A percentile compares a stretch with the other conserved stretches of the same genome.
These are phyloP conservation scores for Gavia stellata DNA, from an alignment of 2,113 vertebrate species.

Conservation along the genomic window DNA sequence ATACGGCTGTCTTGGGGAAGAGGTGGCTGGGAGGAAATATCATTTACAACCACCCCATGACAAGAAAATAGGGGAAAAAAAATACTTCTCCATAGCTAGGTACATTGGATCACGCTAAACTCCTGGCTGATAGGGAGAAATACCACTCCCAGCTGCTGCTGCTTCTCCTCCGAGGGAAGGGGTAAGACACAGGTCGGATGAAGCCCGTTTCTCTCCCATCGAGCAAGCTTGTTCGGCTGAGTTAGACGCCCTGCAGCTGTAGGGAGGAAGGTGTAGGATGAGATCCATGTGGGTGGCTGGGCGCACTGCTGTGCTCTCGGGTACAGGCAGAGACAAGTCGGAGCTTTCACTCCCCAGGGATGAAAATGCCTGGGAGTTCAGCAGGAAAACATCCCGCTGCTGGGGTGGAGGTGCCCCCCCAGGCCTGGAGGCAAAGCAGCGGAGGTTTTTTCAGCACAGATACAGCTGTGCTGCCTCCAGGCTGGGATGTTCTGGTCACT, in stretches of 20 bases:
- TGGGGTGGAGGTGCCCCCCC: not conserved
- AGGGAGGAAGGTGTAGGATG: not conserved
- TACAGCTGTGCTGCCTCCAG: not conserved
- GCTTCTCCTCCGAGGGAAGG: not conserved
- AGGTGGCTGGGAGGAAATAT: not conserved
- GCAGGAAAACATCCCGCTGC: not conserved
- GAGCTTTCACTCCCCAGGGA: not conserved
- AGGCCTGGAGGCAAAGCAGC: not conserved
- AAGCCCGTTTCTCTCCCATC: not conserved
- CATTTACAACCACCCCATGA: no score
- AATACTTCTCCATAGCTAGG: not conserved
- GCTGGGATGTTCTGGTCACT: not conserved
- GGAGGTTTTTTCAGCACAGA: not conserved
- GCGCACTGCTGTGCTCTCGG: not conserved
- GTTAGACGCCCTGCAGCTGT: not conserved
- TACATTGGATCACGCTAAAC: not conserved
- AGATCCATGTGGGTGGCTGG: accelerated
- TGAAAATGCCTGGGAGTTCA: not conserved
- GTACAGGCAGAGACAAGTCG: not conserved
- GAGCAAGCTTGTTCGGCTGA: no score
- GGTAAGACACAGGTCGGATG: not conserved
- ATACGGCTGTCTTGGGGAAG: not conserved
- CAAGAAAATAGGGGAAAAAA: not conserved
- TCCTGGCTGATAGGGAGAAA: not conserved
- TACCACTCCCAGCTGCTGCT: not conserved